These are phyloP conservation scores for Dilophus febrilis DNA, from an alignment of 2,888 invertebrate species.

Conservation along the genomic window DNA sequence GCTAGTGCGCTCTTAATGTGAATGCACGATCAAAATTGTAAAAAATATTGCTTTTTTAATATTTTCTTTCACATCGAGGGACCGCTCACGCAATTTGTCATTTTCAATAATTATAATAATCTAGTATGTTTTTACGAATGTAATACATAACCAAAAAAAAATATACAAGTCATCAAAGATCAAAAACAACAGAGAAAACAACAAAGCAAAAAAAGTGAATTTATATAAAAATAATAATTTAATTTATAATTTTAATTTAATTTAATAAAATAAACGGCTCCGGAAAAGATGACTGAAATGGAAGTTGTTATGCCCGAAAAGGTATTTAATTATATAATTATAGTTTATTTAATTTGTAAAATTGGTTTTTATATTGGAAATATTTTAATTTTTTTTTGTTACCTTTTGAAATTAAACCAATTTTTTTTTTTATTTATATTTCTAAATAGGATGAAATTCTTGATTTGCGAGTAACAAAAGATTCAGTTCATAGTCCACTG, in stretches of 20 bases:
- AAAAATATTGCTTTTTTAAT: too few relatives aligned
- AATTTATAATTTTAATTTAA: too few relatives aligned
- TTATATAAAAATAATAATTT: conserved; percentile 12
- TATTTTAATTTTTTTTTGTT: conserved; percentile 2
- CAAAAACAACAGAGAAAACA: conserved; percentile 72
- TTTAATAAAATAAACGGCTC: too few relatives aligned
- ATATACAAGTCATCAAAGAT: background rate
- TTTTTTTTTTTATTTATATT: conserved; percentile 14
- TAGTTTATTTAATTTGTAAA: too few relatives aligned
- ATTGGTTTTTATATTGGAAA: conserved; percentile 2
- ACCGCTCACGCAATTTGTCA: too few relatives aligned
- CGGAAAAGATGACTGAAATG: conserved; percentile 56
- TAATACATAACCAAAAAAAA: too few relatives aligned
- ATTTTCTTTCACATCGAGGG: too few relatives aligned
- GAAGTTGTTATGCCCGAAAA: conserved; percentile 65
- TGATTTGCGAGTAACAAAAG: conserved; percentile 47
- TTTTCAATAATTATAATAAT: too few relatives aligned
- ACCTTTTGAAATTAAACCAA: too few relatives aligned
- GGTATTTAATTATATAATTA: conserved; percentile 32
- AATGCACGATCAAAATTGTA: too few relatives aligned
- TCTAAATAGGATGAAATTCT: conserved; percentile 51
- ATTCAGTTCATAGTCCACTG: conserved; percentile 45
- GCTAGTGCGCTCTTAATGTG: too few relatives aligned
- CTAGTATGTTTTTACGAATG: too few relatives aligned
- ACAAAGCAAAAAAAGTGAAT: conserved; percentile 63